Evolutionary conservation across 1,140 invertebrate species (phyloP), one percentile per base, ranked within the genome.

Genomic region (Aphaenogaster floridana): DNA sequence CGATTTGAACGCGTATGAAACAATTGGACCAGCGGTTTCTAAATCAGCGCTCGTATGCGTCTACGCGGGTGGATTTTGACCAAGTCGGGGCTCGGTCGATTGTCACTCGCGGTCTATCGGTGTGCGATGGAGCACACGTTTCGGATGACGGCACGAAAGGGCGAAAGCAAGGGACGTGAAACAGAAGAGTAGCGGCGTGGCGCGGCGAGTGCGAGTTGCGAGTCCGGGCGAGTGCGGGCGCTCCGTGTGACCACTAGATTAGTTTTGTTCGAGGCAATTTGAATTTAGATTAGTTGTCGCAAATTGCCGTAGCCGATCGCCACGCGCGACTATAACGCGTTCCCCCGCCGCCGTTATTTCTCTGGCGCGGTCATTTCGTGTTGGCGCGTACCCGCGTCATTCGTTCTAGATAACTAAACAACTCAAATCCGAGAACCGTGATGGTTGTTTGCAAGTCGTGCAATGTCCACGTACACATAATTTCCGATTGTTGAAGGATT

Each of bases 271-370:
- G 93, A 94, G 90, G 91, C 92, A 94, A 95, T 95, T 95, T 95
- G 94, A 95, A 95, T 95, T 95, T 95, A 95, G 93, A 95, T 95
- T 95, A 95, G 94, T 94, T 95, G 93, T 94, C 92, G 92, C 93
- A 94, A 93, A 94, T 95, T 94, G 93, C 91, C 91, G 91, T 87
- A 86, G 88, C 91, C 93, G 92, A 94, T 94, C 92, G 91, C 91
- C 92, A 91, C 77, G 89, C 89, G 87, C 68, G 64, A 88, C 68
- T 69, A 79, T 88, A 87, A 86, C 61, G 50, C 86, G 71, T 36
- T 71, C 28, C 68, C 64, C 63, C 52, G 80, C 74, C 83, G 17
- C n/a, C 59, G 45, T 77, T 61, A 84, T 86, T 83, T 74, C 90
- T 83, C 57, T 28, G 76, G 13, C 50, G 68, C 68, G 76, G n/a